Evolutionary conservation across 2,113 vertebrate genomes (phyloP).

Genomic region (Mystacornis crossleyi): DNA sequence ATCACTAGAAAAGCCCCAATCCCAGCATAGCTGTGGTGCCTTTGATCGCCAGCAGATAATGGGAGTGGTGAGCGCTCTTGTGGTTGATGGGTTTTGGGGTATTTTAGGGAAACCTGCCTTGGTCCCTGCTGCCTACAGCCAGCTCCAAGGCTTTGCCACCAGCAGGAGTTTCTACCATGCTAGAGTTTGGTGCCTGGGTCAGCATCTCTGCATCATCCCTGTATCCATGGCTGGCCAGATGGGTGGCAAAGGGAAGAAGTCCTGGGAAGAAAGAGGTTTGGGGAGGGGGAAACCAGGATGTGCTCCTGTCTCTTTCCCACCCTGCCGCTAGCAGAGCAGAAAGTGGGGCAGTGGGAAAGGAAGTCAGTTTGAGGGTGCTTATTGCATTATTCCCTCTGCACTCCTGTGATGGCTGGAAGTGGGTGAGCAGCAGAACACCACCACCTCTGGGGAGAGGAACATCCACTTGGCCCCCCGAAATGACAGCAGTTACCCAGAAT

Average conservation of each 20-base stretch:
- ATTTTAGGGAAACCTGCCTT: neutral
- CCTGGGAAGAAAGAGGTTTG: neutral
- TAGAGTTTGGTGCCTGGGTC: neutral
- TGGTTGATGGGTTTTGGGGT: neutral
- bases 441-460: neutral
- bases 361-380: accelerated
- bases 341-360: neutral
- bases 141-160: neutral
- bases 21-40: accelerated
- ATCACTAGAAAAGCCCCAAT: neutral
- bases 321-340: neutral
- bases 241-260: neutral
- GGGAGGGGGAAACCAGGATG: neutral
- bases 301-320: neutral
- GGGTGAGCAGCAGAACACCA: neutral
- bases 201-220: neutral
- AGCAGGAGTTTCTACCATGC: neutral
- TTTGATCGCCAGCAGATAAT: neutral
- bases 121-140: neutral
- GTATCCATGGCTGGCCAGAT: neutral
- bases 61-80: neutral
- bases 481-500: neutral
- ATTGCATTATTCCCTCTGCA: neutral
- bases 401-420: neutral
- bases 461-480: neutral